phyloP scores from a whole-genome alignment of 2,888 invertebrate genomes.

The Incurvaria masculella region DNA sequence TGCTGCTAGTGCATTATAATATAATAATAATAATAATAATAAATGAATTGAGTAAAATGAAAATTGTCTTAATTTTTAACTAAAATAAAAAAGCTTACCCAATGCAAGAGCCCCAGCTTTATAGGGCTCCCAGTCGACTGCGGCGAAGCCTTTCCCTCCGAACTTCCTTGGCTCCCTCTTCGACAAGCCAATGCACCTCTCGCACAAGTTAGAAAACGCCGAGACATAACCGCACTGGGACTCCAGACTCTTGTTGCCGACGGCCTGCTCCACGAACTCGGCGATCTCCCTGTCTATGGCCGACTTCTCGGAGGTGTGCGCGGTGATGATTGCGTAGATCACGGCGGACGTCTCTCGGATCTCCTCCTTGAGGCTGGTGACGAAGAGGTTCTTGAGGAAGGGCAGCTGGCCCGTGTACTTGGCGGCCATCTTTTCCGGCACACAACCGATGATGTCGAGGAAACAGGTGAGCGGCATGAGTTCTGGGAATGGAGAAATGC shows the following conservation, averaged over 20 bases:
- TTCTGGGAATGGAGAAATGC: slow-evolving; percentile 49
- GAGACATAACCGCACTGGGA: slow-evolving; percentile 75
- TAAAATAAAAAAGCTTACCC: too few relatives aligned
- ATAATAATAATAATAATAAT: too few relatives aligned
- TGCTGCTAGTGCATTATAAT: too few relatives aligned
- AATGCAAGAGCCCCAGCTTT: slow-evolving; percentile 55
- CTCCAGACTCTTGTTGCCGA: slow-evolving; percentile 62
- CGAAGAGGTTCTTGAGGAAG: slow-evolving; percentile 63
- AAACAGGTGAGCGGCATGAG: slow-evolving; percentile 69
- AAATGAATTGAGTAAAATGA: too few relatives aligned
- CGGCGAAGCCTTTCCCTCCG: slow-evolving; percentile 41
- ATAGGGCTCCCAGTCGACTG: slow-evolving; percentile 57
- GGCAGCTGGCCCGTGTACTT: slow-evolving; percentile 61
- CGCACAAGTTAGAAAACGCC: slow-evolving; percentile 68
- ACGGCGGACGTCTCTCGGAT: slow-evolving; percentile 70
- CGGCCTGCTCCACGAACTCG: slow-evolving; percentile 51
- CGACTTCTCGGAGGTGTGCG: slow-evolving; percentile 54
- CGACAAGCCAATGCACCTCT: slow-evolving; percentile 58
- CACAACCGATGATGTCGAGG: slow-evolving; percentile 80
- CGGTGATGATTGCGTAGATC: slow-evolving; percentile 70
- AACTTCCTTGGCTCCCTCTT: slow-evolving; percentile 32
- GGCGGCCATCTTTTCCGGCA: slow-evolving; percentile 65
- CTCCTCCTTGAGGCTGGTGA: slow-evolving; percentile 69
- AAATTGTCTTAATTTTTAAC: too few relatives aligned
- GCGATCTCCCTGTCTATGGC: slow-evolving; percentile 47